Conservation (phyloP, 1,140 invertebrate genomes). For the Hyphantria cunea region DNA sequence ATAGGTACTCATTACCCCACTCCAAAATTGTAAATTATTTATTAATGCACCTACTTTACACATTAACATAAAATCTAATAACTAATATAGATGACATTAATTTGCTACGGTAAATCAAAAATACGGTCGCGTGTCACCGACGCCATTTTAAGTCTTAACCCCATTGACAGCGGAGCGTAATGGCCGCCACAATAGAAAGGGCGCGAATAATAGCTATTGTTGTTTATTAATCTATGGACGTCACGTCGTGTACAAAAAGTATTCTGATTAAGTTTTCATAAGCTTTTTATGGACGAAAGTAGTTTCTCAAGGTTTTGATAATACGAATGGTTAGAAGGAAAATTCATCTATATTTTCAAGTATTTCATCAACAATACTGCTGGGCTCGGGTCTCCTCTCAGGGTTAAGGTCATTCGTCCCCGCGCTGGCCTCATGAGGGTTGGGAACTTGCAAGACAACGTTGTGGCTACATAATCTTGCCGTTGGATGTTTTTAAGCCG, state of each 20-base stretch:
- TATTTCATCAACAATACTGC: not conserved
- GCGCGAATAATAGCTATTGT: conserved; percentile 26
- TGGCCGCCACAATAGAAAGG: conserved; percentile 29
- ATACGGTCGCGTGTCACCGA: conserved; percentile 27
- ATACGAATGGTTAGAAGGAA: not conserved
- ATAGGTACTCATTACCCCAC: too few relatives aligned
- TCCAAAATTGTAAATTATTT: too few relatives aligned
- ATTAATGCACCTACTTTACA: not conserved
- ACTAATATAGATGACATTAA: conserved; percentile 22
- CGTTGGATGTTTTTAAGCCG: too few relatives aligned
- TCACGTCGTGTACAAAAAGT: conserved; percentile 16
- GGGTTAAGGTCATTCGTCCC: too few relatives aligned
- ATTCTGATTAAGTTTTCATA: conserved; percentile 15
- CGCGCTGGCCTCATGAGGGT: too few relatives aligned
- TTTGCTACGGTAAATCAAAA: conserved; percentile 28
- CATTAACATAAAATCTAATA: conserved; percentile 5
- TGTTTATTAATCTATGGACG: conserved; percentile 26
- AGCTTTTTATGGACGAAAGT: conserved; percentile 17
- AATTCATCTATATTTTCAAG: not conserved
- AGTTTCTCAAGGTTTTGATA: not conserved
- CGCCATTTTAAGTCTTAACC: conserved; percentile 34
- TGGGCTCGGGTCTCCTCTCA: too few relatives aligned
- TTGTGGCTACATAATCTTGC: too few relatives aligned
- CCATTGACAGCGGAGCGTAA: conserved; percentile 28
- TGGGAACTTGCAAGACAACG: too few relatives aligned